Conservation (phyloP, 2,113 vertebrate genomes). For the Hystrix brachyura region DNA sequence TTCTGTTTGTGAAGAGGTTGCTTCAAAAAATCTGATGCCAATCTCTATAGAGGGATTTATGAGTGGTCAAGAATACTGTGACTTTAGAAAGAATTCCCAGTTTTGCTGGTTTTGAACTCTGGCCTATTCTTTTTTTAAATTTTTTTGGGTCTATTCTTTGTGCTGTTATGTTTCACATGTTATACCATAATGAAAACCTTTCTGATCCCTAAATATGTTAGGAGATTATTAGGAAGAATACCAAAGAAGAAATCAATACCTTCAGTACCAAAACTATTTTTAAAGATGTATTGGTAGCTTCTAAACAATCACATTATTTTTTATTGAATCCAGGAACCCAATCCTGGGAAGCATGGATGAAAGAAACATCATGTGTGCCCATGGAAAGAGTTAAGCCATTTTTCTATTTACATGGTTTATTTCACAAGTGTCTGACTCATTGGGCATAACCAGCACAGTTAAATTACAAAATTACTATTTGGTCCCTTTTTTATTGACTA, state of each 20-base stretch:
- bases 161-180: not conserved
- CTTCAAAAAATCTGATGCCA: not conserved
- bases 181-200: conserved; percentile 4
- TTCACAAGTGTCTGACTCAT: conserved; percentile 91
- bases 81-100: not conserved
- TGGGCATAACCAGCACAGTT: conserved; percentile 91
- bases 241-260: conserved; percentile 27
- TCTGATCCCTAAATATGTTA: not conserved
- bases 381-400: conserved; percentile 89
- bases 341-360: not conserved
- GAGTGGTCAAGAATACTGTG: not conserved
- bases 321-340: conserved; percentile 43
- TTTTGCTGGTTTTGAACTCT: not conserved
- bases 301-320: conserved; percentile 55
- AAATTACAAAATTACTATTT: conserved; percentile 92
- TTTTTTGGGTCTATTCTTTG: too few relatives aligned
- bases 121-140: too few relatives aligned
- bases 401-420: conserved; percentile 92
- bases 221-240: conserved; percentile 44
- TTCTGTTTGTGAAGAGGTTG: not conserved
- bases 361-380: not conserved
- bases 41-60: not conserved
- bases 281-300: conserved; percentile 42
- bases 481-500: conserved; percentile 90
- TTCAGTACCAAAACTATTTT: conserved; percentile 57